Evolutionary conservation across 1,140 invertebrate species (phyloP), one percentile per base, ranked within the genome.

Genomic region (Pseudachorutes palmiensis): DNA sequence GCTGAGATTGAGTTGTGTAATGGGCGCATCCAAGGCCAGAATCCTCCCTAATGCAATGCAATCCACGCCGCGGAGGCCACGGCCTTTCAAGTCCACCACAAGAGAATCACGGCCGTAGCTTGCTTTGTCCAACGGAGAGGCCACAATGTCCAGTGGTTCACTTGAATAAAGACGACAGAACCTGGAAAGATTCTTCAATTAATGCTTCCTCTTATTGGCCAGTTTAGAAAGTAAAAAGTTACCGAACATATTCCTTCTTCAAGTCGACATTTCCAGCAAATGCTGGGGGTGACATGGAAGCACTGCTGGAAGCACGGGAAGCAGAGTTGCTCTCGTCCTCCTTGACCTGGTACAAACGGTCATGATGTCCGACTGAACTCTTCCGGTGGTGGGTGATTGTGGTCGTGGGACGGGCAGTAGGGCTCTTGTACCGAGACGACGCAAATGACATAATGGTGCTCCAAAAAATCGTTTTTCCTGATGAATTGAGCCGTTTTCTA

Each of bases 1-100:
- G 29, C 70, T 70, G 3, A 74, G 48, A 41, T 69, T 74, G 22
- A 74, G 48, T 49, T 68, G 55, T 3, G 62, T 58, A 36, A 74
- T 70, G 2, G 66, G 65, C 12, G 66, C 57, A 55, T 71, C 68
- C 22, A 63, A 33, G 28, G 62, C 68, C 3, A 74, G 57, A 29
- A 74, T 74, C 66, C 71, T 74, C 9, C 70, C 70, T 2, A 74
- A 26, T 22, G 72, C 72, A 22, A 74, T 74, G 36, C 72, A 74
- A 31, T 74, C 72, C 28, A 74, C 72, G 12, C 72, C 72, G 2
- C 72, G 62, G n/a, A 74, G 66, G 22, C 72, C 70, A 57, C 68
- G 33, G 3, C 70, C 70, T 62, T 74, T 74, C 14, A 74, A 41
- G 57, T 74, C 72, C 2, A 74, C 66, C 16, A 48, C 24, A 33